phyloP scores from a whole-genome alignment of 2,113 vertebrate species.

The Cardinalis cardinalis region DNA sequence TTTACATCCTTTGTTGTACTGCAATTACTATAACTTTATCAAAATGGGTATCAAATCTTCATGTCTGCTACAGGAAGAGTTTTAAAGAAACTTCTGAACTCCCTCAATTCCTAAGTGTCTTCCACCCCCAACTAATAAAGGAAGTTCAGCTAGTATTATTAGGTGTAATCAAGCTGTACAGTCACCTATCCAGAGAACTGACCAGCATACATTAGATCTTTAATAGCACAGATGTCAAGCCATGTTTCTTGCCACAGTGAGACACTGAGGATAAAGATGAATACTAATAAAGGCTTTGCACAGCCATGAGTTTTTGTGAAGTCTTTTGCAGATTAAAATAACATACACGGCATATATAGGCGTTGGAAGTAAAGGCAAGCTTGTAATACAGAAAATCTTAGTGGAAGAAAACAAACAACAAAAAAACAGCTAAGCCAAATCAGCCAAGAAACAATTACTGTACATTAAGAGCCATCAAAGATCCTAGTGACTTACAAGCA shows the following conservation, averaged over 20 bases:
- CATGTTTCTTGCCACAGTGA: not conserved
- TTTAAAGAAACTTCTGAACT: not conserved
- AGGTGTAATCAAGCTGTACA: not conserved
- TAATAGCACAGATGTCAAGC: not conserved
- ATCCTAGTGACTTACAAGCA: not conserved
- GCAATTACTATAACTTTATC: not conserved
- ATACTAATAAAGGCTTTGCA: not conserved
- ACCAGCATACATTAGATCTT: not conserved
- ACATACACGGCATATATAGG: not conserved
- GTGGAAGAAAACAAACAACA: not conserved
- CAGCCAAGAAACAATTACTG: not conserved
- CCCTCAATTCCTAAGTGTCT: not conserved
- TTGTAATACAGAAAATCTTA: not conserved
- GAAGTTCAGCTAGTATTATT: not conserved
- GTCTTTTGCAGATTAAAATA: not conserved
- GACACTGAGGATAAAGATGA: not conserved
- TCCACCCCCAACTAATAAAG: not conserved
- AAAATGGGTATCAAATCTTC: not conserved
- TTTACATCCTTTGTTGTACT: not conserved
- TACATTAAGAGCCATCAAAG: not conserved
- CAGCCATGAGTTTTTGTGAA: not conserved
- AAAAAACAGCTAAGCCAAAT: not conserved
- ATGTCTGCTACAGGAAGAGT: not conserved
- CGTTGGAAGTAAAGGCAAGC: not conserved
- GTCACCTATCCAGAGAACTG: not conserved